Base-by-base conservation (phyloP, 2,797 vertebrate species). In the Hephaestus fuliginosus region DNA sequence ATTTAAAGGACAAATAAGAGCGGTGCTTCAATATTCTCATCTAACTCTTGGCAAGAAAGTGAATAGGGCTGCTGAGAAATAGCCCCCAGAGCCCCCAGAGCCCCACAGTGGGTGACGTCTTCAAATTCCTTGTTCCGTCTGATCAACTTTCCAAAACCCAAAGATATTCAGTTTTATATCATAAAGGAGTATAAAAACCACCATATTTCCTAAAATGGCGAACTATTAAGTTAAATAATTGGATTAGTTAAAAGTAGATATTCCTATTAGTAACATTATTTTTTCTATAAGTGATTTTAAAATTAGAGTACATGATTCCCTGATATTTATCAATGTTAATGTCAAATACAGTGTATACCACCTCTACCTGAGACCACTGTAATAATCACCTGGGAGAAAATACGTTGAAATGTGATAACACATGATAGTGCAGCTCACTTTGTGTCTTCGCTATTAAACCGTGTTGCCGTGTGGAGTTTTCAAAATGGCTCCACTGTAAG, bases 401-500 rank as follows among this genome's bases (percentile, higher is more conserved):
- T 18, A 62, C n/a, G 15, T 25, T n/a, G 15, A 14, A 39, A 8
- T 39, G 36, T 39, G 36, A 39, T 39, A 39, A 39, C 36, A 9
- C 36, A 39, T 39, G 36, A 78, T 62, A 46, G 65, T 25, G 17
- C 51, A 64, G 57, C 7, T 55, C 9, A n/a, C 36, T 53, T 60
- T 17, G 9, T 77, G 10, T 67, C 20, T 57, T 39, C 48, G 30
- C 20, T 62, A 18, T 58, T 71, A 64, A 67, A 43, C 41, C 2
- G 7, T 75, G 36, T 58, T 18, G 9, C 13, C 33, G 62, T 64
- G 57, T 82, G 36, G 46, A 74, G 28, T 68, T 69, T 68, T 62
- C 25, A 75, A 75, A 76, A 74, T 75, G 58, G 52, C 73, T n/a
- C 67, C 58, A 44, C 17, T 67, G 55, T 74, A 39, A 48, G 7